Base-by-base conservation (phyloP, 2,113 vertebrate genomes). In the Salvelinus sp. region DNA sequence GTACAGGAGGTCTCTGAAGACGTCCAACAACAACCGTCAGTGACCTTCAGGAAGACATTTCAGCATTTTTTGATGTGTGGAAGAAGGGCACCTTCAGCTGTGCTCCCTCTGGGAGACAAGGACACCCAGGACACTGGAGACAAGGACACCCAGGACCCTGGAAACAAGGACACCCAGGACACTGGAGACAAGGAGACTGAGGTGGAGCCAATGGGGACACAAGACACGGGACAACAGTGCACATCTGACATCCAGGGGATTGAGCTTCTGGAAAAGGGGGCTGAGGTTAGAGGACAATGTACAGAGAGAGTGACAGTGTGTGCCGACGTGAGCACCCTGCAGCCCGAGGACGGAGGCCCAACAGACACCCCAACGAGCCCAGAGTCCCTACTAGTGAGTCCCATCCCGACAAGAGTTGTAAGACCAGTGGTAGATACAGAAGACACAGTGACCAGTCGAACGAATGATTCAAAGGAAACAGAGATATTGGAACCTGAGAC, bases 271-370 rank as follows among this genome's bases (percentile, higher is more conserved):
- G 58, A 63, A 18, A 33, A 69, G 30, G 47, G 71, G 18, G 28
- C 2, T 68, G 57, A 75, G 7, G 22, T 12, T 2, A 28, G 33
- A 12, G 48, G 33, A 50, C 70, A n/a, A n/a, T 5, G 65, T 47
- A 27, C 72, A 33, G 79, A 85, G 28, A 76, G 13, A 27, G 28
- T 81, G 27, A 79, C 72, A 64, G 63, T 85, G 5, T 75, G 70
- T 63, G 70, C 78, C 13, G 83, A 85, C 2, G 69, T 80, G 48
- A 82, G 60, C 13, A 14, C 14, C 20, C 16, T 54, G 16, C 28
- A 33, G 28, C n/a, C 28, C 12, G 6, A 38, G 28, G 27, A 68
- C 4, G 28, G 6, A 9, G 20, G 18, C 18, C 3, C 30, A 33
- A 33, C 14, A 18, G 66, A 18, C 6, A 20, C 20, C 7, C 5